Percentiles rank a stretch among this genome's conserved stretches.
Evolutionary conservation across 2,113 vertebrate species (phyloP).

Genomic region (Sakesphorus luctuosus): DNA sequence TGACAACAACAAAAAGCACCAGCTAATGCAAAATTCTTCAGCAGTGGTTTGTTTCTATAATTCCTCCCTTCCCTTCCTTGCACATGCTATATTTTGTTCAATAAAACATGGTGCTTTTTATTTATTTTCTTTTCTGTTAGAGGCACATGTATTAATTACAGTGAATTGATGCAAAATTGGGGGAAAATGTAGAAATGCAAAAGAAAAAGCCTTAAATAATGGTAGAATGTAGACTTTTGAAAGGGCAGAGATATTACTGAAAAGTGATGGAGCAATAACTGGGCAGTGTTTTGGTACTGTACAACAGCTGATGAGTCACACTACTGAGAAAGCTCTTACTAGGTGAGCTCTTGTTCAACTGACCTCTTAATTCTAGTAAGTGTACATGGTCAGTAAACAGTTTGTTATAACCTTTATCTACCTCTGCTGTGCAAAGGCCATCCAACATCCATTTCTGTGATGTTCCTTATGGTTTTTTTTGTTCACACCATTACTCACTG

Average conservation of each 20-base stretch:
- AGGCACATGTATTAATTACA: slow-evolving; percentile 6
- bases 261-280: slow-evolving; percentile 61
- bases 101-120: slow-evolving; percentile 60
- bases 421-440: slow-evolving; percentile 69
- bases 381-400: slow-evolving; percentile 67
- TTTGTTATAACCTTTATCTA: slow-evolving; percentile 71
- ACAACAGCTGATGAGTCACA: background rate
- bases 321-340: slow-evolving; percentile 53
- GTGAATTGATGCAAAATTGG: slow-evolving; percentile 38
- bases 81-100: slow-evolving; percentile 49
- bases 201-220: slow-evolving; percentile 47
- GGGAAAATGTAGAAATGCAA: slow-evolving; percentile 45
- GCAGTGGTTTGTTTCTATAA: slow-evolving; percentile 72
- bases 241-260: background rate
- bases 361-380: slow-evolving; percentile 56
- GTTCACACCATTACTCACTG: background rate
- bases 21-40: slow-evolving; percentile 73
- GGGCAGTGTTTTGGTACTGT: slow-evolving; percentile 43
- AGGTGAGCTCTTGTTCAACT: slow-evolving; percentile 69
- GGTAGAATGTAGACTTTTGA: slow-evolving; percentile 55
- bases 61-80: slow-evolving; percentile 19
- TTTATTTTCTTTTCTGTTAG: slow-evolving; percentile 45
- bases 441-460: slow-evolving; percentile 32
- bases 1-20: slow-evolving; percentile 65
- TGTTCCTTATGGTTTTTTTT: slow-evolving; percentile 44